Conservation (phyloP, 2,113 vertebrate species). For the Oceanites oceanicus region DNA sequence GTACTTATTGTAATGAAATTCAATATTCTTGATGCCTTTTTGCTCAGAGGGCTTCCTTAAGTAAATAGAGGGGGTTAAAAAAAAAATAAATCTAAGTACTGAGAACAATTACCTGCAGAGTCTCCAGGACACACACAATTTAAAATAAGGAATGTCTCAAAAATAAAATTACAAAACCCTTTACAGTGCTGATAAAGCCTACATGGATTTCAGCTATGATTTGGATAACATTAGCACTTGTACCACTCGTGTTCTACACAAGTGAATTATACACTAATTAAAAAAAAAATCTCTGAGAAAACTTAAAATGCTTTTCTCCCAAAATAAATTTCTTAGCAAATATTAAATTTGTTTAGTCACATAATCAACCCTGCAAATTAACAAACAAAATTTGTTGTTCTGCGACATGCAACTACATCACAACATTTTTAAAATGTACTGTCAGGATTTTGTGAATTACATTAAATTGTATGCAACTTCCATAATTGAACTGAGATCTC, state of each 20-base stretch:
- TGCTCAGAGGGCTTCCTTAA: background rate
- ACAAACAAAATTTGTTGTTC: background rate
- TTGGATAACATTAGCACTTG: background rate
- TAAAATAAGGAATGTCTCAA: background rate
- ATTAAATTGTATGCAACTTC: background rate
- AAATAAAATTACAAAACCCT: background rate
- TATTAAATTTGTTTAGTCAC: background rate
- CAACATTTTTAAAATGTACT: background rate
- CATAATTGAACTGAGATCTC: background rate
- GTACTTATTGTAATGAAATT: constrained; percentile 18
- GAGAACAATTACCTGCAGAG: background rate
- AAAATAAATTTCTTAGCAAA: background rate
- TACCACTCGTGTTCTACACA: background rate
- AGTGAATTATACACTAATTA: background rate
- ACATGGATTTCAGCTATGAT: background rate
- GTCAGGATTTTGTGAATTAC: background rate
- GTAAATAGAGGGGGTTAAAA: background rate
- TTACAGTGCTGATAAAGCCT: background rate
- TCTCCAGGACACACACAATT: background rate
- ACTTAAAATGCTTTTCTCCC: background rate
- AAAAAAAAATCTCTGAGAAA: background rate
- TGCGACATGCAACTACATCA: background rate
- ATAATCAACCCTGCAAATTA: background rate
- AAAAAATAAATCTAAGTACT: background rate
- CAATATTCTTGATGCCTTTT: background rate